A percentile compares a stretch with the other conserved stretches of the same genome.
Conservation (phyloP, 2,797 vertebrate genomes). For the Geotrypetes seraphini region DNA sequence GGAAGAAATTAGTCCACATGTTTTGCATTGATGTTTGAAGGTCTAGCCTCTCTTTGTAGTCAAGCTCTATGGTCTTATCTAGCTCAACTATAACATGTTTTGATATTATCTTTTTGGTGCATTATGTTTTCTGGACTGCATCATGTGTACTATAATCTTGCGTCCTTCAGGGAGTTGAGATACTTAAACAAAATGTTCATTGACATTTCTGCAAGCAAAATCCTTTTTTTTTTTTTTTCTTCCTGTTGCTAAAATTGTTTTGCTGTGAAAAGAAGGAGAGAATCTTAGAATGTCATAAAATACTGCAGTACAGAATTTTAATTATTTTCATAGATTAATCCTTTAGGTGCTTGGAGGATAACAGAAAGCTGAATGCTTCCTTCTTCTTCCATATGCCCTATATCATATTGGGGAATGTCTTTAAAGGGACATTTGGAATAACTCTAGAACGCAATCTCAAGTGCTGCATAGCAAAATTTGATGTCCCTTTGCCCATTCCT, state of each 20-base stretch:
- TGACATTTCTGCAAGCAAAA: neutral
- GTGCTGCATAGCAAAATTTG: too few species aligned
- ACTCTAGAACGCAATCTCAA: too few species aligned
- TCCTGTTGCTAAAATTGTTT: neutral
- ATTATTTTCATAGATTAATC: neutral
- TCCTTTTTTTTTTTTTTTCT: neutral
- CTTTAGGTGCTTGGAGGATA: conserved; percentile 3
- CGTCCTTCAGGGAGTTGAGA: neutral
- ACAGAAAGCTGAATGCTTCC: too few species aligned
- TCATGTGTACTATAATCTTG: neutral
- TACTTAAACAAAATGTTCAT: neutral
- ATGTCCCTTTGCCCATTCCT: too few species aligned
- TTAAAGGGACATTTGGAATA: too few species aligned
- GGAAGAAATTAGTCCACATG: neutral
- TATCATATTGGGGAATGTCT: too few species aligned
- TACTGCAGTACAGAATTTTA: neutral
- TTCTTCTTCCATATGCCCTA: too few species aligned
- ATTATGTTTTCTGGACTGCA: too few species aligned
- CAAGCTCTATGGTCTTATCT: too few species aligned
- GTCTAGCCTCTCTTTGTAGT: too few species aligned
- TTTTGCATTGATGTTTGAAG: neutral
- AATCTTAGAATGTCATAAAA: neutral
- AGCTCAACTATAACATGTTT: too few species aligned
- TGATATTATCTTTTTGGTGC: too few species aligned
- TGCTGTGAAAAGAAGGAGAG: neutral